These are phyloP conservation scores for Osmoderma eremita DNA, from an alignment of 2,888 invertebrate species.

Conservation along the genomic window DNA sequence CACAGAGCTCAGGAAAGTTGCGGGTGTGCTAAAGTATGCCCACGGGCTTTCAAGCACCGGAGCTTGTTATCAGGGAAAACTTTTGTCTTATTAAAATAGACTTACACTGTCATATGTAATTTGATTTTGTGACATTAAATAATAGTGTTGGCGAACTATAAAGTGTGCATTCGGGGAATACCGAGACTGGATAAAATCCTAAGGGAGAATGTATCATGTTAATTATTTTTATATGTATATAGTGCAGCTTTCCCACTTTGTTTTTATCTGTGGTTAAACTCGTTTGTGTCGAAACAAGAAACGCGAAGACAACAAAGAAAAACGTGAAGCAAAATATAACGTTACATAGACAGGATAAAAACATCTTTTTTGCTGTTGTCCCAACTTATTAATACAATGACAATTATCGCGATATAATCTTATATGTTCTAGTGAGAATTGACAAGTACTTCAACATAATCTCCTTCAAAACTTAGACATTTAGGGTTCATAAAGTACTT, in stretches of 20 bases:
- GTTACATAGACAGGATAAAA: too few relatives aligned
- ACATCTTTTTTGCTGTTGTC: too few relatives aligned
- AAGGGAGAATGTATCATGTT: background rate
- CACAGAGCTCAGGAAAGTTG: conserved; percentile 4
- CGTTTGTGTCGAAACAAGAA: too few relatives aligned
- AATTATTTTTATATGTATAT: conserved; percentile 3
- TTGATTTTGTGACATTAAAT: conserved; percentile 27
- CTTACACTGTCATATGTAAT: conserved; percentile 29
- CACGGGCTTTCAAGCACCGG: conserved; percentile 6
- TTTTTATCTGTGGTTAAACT: too few relatives aligned
- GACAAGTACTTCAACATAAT: too few relatives aligned
- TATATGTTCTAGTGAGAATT: too few relatives aligned
- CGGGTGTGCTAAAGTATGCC: conserved; percentile 17
- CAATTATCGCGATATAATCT: too few relatives aligned
- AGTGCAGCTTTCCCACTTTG: background rate
- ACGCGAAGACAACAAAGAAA: background rate
- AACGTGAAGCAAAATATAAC: background rate
- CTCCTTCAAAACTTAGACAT: too few relatives aligned
- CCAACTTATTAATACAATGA: too few relatives aligned
- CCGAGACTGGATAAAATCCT: background rate
- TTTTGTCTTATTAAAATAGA: conserved; percentile 34
- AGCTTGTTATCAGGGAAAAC: conserved; percentile 33
- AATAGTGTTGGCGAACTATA: conserved; percentile 15
- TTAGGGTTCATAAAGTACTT: too few relatives aligned
- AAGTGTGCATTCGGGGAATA: conserved; percentile 9